Evolutionary conservation across 2,888 invertebrate genomes (phyloP), one percentile per base, ranked within the genome.

Genomic region (Aleiodes leptofemur): DNA sequence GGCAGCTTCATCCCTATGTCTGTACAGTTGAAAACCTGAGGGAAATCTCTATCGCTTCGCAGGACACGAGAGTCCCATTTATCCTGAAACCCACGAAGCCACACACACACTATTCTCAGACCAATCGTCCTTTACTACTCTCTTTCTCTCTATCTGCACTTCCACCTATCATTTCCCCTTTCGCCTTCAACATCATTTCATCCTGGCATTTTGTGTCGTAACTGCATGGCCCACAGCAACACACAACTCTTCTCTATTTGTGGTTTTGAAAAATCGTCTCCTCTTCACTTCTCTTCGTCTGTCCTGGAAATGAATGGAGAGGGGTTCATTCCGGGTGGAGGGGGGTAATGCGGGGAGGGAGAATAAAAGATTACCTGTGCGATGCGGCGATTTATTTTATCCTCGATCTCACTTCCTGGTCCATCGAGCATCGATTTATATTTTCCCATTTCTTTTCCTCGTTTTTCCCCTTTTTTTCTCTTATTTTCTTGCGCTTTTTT

Each of bases 11-110:
- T 73, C 81, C 81, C 38, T 3, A 82, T 79, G 79, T 80, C 79
- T 82, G 83, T 83, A 83, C 82, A 77, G 82, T 77, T 81, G 85
- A 87, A 88, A 87, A 88, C 88, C 88, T 88, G 81, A 72, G 87
- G 88, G 88, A 88, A 88, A 88, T 88, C 88, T 88, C 85, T 74
- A 57, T 76, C 75, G 81, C 81, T 78, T 80, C 82, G 80, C 80
- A 81, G 83, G 84, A 83, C 85, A 81, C 84, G 81, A 72, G 81
- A 84, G 83, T 84, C 80, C 84, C 86, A 88, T 88, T 87, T 88
- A 88, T 88, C 83, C 85, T 78, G 72, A 77, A 73, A 72, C 72
- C 70, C 56, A 74, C 71, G 56, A 69, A 69, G 64, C 71, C 73
- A 53, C 68, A 55, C 59, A 57, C 69, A 74, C 74, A 78, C 80